phyloP scores from a whole-genome alignment of 1,140 invertebrate species.

The Archivesica marissinica region DNA sequence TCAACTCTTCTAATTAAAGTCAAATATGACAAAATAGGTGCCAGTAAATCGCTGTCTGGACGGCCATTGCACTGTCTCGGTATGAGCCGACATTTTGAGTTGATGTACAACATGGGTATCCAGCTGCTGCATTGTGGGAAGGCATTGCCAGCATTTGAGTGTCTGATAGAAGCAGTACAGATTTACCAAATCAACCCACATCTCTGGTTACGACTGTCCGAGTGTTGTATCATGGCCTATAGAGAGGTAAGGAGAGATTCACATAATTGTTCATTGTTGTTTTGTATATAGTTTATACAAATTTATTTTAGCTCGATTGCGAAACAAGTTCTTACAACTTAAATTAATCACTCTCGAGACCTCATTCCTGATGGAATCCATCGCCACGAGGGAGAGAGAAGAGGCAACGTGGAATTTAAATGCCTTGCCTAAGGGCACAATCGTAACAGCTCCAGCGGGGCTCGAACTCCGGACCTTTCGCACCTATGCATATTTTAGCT shows the following conservation, averaged over 20 bases:
- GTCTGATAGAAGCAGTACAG: conserved; percentile 93
- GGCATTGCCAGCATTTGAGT: conserved; percentile 94
- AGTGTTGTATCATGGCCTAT: conserved; percentile 87
- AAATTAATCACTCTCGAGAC: no score
- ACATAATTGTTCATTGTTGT: no score
- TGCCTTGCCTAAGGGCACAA: no score
- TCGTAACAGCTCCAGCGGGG: no score
- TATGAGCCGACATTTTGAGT: conserved; percentile 88
- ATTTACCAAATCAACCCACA: conserved; percentile 94
- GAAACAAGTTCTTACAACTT: no score
- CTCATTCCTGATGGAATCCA: no score
- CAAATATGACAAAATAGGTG: conserved; percentile 54
- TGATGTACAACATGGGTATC: conserved; percentile 96
- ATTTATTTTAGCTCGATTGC: no score
- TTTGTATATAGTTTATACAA: no score
- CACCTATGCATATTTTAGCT: no score
- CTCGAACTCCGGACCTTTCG: no score
- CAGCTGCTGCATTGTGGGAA: conserved; percentile 92
- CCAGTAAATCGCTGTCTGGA: conserved; percentile 78
- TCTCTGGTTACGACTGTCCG: conserved; percentile 96
- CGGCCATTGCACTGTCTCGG: conserved; percentile 87
- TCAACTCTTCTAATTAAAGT: conserved; percentile 29
- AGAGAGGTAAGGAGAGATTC: conserved; percentile 80
- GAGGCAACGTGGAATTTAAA: no score
- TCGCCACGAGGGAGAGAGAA: no score